Base-by-base conservation (phyloP, 1,140 invertebrate species). In the Drosophila insularis region DNA sequence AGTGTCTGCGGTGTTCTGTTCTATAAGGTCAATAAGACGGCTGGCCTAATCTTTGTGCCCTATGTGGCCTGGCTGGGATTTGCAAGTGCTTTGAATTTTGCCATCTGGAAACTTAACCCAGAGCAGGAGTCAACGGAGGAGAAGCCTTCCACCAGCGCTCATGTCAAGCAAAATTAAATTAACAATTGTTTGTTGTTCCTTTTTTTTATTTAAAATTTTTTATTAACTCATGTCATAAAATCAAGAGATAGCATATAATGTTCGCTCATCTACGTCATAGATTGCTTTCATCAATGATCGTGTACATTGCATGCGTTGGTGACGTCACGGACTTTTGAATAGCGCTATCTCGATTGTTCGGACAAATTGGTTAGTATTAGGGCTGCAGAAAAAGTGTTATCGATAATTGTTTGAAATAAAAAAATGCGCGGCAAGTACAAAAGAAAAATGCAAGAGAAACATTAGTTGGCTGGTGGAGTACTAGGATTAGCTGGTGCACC, bases 31-130 rank as follows among this genome's bases (percentile, higher is more conserved):
- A 96, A 96, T 37, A 82, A 90, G 92, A 93, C 1, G 19, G 97
- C 97, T 7, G 95, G 95, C 1, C 93, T 93, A 35, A 81, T 98
- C 13, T 94, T 97, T 90, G 59, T 96, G 39, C 97, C 97, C 0
- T 98, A 98, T 89, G 84, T 97, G 2, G 94, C 93, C 2, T 98
- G 97, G 96, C 90, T 95, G n/a, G 93, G 94, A 2, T 93, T 96
- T 63, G 96, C 96, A 10, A 86, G 84, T 2, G 79, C 84, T 2
- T 61, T 87, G n/a, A 87, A 87, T 61, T 87, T 85, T 32, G 74
- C 84, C 66, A 78, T 87, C 46, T 85, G 67, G 81, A 87, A 90
- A 4, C 77, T 87, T 0, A 87, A 87, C 27, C 81, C 84, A 0
- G 62, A 87, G 21, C 50, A 78, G 50, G 27, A 65, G 31, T 10